These are phyloP conservation scores for Antechinus flavipes DNA, from an alignment of 2,113 vertebrate genomes.

Conservation along the genomic window DNA sequence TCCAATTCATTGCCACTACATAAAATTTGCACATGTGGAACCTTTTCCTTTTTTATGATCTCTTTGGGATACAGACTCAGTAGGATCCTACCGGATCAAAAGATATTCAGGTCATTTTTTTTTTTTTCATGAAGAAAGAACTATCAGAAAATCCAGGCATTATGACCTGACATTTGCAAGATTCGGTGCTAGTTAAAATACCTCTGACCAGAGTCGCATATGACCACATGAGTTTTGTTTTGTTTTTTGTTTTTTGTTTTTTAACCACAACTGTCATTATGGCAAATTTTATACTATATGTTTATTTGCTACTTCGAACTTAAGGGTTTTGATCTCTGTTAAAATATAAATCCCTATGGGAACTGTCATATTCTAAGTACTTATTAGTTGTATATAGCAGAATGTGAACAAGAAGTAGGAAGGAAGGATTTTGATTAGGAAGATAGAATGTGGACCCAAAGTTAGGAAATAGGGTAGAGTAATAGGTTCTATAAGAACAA, in stretches of 20 bases:
- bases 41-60: too few species aligned
- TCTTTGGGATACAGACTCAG: too few species aligned
- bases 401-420: neutral
- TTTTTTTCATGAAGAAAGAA: neutral
- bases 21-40: too few species aligned
- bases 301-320: neutral
- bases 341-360: neutral
- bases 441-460: neutral
- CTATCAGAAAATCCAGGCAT: neutral
- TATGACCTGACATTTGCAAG: neutral
- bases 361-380: neutral
- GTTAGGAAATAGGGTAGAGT: neutral
- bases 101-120: too few species aligned
- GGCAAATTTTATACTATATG: neutral
- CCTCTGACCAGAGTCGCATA: neutral
- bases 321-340: neutral
- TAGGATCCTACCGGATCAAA: too few species aligned
- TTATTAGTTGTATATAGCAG: neutral
- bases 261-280: neutral
- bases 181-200: neutral
- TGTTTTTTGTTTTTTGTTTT: neutral
- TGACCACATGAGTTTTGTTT: neutral
- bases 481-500: neutral
- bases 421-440: neutral
- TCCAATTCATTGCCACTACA: too few species aligned